Base-by-base conservation (phyloP, 2,113 vertebrate genomes). In the Phodopus roborovskii region DNA sequence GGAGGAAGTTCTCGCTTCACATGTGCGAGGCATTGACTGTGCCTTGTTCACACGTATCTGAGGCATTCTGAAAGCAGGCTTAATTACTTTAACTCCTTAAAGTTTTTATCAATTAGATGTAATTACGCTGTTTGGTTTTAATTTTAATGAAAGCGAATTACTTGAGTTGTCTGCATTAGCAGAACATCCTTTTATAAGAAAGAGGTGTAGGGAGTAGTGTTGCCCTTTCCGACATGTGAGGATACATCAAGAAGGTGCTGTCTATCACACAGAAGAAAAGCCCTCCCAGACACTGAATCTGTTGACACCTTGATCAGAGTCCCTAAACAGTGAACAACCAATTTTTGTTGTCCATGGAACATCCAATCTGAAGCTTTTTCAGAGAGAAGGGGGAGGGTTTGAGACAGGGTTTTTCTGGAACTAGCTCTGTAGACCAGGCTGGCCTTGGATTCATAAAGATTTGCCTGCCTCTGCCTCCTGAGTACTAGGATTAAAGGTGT, bases 41-140 rank as follows among this genome's bases (percentile, higher is more conserved):
- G 45, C 2, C 42, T 84, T 78, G 79, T 90, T 19, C 53, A 78
- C 19, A 94, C 78, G 84, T 0, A 62, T 30, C 10, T 56, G 48
- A 74, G 70, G 70, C 90, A 56, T 70, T 83, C 74, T 81, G 24
- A 88, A 48, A 81, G 60, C 2, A 91, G 33, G 20, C 42, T 83
- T 92, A 30, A 88, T 19, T 88, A 64, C 56, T 82, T 82, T 74
- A 83, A 78, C 24, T 64, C 3, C 26, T 95, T 94, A 91, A 56
- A 88, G 20, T 92, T 64, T n/a, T 84, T 79, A 75, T 60, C 16
- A 84, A 4, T 2, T 24, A 86, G 74, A 36, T 84, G 4, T 68
- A 33, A 16, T 20, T 79, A 36, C 1, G 50, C 7, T 56, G 30
- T 16, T 56, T 56, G 26, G 8, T 26, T 79, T 79, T 79, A 79